Conservation (phyloP, 2,113 vertebrate genomes). For the Myrmecophaga tridactyla region DNA sequence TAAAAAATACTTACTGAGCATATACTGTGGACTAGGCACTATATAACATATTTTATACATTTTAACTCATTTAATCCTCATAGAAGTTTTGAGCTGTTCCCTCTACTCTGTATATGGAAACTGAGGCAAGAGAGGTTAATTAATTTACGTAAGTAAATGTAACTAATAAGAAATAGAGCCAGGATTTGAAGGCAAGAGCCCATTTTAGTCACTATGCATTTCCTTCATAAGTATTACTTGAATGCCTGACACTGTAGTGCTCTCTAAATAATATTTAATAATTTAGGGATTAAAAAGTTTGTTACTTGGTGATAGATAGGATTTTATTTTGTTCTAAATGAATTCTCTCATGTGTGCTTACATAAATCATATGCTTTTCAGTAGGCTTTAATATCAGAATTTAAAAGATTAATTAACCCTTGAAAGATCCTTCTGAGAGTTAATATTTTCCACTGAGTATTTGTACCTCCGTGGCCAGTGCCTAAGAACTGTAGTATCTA, state of each 20-base stretch:
- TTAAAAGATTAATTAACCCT: neutral
- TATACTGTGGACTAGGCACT: neutral
- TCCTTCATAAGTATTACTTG: neutral
- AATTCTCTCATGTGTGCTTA: neutral
- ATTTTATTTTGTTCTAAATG: slow-evolving; percentile 26
- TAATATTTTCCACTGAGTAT: slow-evolving; percentile 25
- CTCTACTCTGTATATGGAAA: neutral
- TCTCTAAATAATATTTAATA: neutral
- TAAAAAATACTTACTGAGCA: neutral
- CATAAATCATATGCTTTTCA: slow-evolving; percentile 4
- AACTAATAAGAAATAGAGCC: neutral
- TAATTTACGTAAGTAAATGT: neutral
- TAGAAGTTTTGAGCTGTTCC: neutral
- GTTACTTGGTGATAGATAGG: neutral
- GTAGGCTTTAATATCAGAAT: neutral
- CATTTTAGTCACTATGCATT: neutral
- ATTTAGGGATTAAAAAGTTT: neutral
- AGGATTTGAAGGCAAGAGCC: neutral
- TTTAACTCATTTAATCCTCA: neutral
- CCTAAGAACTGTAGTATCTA: neutral
- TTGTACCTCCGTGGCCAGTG: neutral
- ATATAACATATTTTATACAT: neutral
- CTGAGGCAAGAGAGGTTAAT: neutral
- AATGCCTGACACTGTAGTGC: neutral
- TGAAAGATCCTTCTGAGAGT: neutral